Base-by-base conservation (phyloP, 2,888 invertebrate genomes). In the Monochamus alternatus region DNA sequence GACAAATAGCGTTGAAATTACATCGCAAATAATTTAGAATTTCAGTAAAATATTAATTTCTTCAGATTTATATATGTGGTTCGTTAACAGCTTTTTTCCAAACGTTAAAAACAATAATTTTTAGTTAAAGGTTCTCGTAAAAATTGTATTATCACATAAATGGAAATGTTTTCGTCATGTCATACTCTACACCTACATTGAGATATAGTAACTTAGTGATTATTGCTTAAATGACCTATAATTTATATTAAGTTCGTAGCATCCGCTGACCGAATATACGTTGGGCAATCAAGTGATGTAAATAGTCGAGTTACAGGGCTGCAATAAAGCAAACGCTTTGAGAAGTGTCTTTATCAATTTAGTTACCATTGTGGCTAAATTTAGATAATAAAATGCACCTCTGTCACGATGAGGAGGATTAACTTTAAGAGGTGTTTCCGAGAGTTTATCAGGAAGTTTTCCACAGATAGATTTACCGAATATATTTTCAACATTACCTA, bases 271-370 rank as follows among this genome's bases (percentile, higher is more conserved):
- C 7, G 14, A 38, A 59, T 43, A 59, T 5, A 58, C 31, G 44
- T 64, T 47, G 14, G 64, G 12, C 64, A 47, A 64, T 64, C 62
- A 63, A 47, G 47, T 47, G 22, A 47, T 64, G 22, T 30, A 64
- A 64, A 64, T 47, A 64, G 64, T 47, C 47, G 80, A 91, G 92
- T 83, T 91, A 92, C 3, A 89, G 90, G 78, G 81, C 69, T 59
- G 68, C 66, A 73, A 77, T 65, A 73, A 76, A 68, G 68, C 68
- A 60, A 44, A 74, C 72, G 72, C 60, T 63, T 68, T 63, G 58
- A 68, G 60, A 60, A 64, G 22, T 58, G 75, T 7, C 70, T 77
- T 77, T 75, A 51, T 75, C 73, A 77, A 74, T 78, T 78, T 74
- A 75, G 44, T 63, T 32, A 60, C 52, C 58, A 74, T 77, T 78